Evolutionary conservation across 2,797 vertebrate genomes (phyloP).

Genomic region (Chelidonichthys spinosus): DNA sequence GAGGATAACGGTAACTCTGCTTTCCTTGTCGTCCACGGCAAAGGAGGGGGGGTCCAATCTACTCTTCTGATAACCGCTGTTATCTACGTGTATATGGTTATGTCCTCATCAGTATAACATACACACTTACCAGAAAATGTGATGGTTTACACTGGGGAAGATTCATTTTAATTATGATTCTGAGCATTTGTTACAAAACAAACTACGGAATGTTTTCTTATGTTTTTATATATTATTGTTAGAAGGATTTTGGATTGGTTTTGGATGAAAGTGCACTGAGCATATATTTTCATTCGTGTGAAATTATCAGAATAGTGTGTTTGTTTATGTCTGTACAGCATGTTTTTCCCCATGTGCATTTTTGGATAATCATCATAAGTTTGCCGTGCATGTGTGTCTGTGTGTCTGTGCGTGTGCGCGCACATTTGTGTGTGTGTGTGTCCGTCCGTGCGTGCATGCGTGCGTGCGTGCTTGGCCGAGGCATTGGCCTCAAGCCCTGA

Average conservation of each 20-base stretch:
- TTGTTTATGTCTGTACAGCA: constrained; percentile 63
- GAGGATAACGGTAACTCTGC: not conserved
- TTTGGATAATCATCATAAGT: constrained; percentile 53
- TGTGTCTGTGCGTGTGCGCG: constrained; percentile 22
- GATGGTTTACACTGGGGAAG: not conserved
- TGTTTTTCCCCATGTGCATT: constrained; percentile 59
- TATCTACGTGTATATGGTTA: not conserved
- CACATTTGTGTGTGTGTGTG: constrained; percentile 16
- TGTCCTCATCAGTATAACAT: not conserved
- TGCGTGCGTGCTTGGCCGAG: constrained; percentile 42
- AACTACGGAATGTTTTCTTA: constrained; percentile 37
- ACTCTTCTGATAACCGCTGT: not conserved
- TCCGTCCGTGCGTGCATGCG: constrained; percentile 16
- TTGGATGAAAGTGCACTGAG: constrained; percentile 38
- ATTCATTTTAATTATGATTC: constrained; percentile 10
- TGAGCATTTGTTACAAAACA: not conserved
- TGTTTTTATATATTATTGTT: constrained; percentile 34
- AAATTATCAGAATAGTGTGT: constrained; percentile 56
- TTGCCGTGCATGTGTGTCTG: constrained; percentile 19
- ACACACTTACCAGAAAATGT: not conserved
- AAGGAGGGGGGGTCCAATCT: not conserved
- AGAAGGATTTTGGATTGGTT: constrained; percentile 30
- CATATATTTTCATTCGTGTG: constrained; percentile 47
- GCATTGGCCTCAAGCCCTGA: constrained; percentile 57
- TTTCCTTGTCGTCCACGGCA: not conserved